Evolutionary conservation across 2,797 vertebrate genomes (phyloP), one percentile per base, ranked within the genome.

Genomic region (Phataginus tetradactyla): DNA sequence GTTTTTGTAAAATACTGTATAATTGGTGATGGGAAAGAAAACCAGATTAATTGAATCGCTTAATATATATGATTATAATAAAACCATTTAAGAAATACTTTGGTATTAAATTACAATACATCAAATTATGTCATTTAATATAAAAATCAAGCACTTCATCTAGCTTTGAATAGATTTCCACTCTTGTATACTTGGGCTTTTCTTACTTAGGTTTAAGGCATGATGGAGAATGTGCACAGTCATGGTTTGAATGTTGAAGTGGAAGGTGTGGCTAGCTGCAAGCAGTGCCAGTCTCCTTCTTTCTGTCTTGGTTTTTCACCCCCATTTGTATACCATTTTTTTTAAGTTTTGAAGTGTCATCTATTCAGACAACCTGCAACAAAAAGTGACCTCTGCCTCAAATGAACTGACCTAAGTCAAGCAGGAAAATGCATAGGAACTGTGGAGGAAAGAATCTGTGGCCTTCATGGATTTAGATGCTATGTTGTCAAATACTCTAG

Each of bases 11-110:
- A 95, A 84, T 80, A 80, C 45, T 79, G 27, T 90, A 34, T 37
- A 95, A 81, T 55, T 89, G 15, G 12, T 71, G 32, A 63, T 91
- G 55, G 27, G 5, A 42, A 85, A 77, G 68, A 92, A 94, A 80
- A 79, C 34, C 29, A 86, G 49, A 86, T 86, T 72, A 91, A 53
- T 2, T 77, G 42, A 83, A 83, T 66, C 25, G 42, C 17, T 77
- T 86, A 78, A 87, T 79, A 79, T 59, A n/a, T 17, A 51, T 86
- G 92, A 77, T 75, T 71, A 77, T 69, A 95, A 71, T 81, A 66
- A 91, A 88, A 91, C 29, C 63, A 59, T 55, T 81, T 42, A 79
- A 91, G 64, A 96, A 71, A 34, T n/a, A 86, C 27, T 95, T 96
- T 49, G 37, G 32, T 86, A 57, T 96, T 96, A 90, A 90, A 77